phyloP scores from a whole-genome alignment of 2,113 vertebrate species.

The Ammodytes marinus region DNA sequence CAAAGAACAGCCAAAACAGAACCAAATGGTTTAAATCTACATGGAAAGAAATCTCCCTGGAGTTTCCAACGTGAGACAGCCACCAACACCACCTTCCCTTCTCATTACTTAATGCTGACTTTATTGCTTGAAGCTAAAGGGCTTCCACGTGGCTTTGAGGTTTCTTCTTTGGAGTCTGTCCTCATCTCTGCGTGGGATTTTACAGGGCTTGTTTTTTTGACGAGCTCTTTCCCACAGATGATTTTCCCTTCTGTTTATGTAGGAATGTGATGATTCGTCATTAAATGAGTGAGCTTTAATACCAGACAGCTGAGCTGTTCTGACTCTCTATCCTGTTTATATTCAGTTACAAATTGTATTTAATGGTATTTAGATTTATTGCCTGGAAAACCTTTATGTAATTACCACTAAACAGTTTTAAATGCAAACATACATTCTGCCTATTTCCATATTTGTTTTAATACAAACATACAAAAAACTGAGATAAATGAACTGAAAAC shows the following conservation, averaged over 20 bases:
- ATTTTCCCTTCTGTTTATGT: constrained; percentile 43
- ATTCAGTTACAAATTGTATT: background rate
- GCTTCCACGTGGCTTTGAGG: constrained; percentile 30
- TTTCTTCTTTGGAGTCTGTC: constrained; percentile 9
- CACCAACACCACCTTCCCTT: constrained; percentile 9
- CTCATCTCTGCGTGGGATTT: constrained; percentile 16
- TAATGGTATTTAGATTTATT: constrained; percentile 1
- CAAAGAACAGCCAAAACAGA: constrained; percentile 18
- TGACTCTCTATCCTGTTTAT: constrained; percentile 9
- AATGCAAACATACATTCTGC: background rate
- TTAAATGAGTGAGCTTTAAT: constrained; percentile 41
- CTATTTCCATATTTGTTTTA: constrained; percentile 19
- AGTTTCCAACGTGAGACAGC: constrained; percentile 1
- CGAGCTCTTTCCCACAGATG: constrained; percentile 46
- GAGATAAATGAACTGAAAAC: background rate
- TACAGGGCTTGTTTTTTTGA: constrained; percentile 12
- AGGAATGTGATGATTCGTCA: constrained; percentile 63
- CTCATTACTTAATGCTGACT: constrained; percentile 35
- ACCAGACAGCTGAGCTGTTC: constrained; percentile 26
- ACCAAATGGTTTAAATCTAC: background rate
- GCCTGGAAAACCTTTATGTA: background rate
- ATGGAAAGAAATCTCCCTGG: background rate
- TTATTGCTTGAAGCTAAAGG: constrained; percentile 27
- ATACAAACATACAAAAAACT: background rate
- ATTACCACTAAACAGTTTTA: background rate